These are phyloP conservation scores for Dynastes grantii DNA, from an alignment of 2,888 invertebrate genomes.

Conservation along the genomic window DNA sequence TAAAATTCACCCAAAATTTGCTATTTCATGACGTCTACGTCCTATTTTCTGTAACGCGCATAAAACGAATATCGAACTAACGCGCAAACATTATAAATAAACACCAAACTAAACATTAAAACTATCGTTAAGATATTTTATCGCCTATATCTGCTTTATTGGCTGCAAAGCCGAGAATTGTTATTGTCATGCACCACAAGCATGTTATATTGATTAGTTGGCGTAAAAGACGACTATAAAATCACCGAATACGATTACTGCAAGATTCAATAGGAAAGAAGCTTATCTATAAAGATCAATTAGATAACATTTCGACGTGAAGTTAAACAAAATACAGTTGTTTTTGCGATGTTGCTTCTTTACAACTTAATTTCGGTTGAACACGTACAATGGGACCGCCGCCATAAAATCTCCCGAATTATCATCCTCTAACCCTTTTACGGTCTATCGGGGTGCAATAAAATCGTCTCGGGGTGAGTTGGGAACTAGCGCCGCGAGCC, in stretches of 20 bases:
- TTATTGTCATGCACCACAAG: constrained; percentile 27
- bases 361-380: constrained; percentile 22
- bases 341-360: neutral
- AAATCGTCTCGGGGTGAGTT: constrained; percentile 70
- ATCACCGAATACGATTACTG: neutral
- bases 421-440: constrained; percentile 71
- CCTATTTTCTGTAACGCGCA: constrained; percentile 20
- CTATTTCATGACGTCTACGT: neutral
- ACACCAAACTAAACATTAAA: constrained; percentile 37
- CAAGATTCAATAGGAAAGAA: neutral
- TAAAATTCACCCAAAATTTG: neutral
- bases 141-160: constrained; percentile 40
- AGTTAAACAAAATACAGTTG: too few relatives aligned
- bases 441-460: constrained; percentile 71
- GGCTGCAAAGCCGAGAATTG: constrained; percentile 29
- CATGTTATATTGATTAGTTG: constrained; percentile 30
- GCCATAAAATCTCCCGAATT: constrained; percentile 64
- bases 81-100: constrained; percentile 32
- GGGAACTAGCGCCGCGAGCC: constrained; percentile 64
- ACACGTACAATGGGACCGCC: constrained; percentile 44
- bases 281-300: too few relatives aligned
- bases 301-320: neutral
- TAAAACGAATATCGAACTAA: constrained; percentile 35
- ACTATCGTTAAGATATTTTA: constrained; percentile 43
- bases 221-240: constrained; percentile 1